Evolutionary conservation across 2,113 vertebrate species (phyloP), one percentile per base, ranked within the genome.

Genomic region (Menura novaehollandiae): DNA sequence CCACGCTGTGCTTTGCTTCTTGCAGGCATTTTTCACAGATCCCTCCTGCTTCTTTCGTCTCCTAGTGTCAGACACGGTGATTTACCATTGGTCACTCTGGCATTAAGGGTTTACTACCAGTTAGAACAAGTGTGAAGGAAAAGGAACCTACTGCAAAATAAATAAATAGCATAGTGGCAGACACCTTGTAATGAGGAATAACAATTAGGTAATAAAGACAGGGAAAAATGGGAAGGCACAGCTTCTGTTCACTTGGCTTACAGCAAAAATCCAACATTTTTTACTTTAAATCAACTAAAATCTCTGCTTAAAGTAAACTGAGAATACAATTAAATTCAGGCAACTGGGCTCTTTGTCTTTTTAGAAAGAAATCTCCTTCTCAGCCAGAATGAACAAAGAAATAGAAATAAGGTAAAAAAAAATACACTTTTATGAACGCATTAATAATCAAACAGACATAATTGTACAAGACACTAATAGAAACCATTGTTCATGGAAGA

Each of bases 11-110:
- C 93, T 96, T 92, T 17, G 47, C 43, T 89, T 74, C 82, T 96
- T 67, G 64, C 73, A 79, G 69, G 76, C 59, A 32, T 96, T 97
- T 96, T 97, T 94, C 94, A 96, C 87, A 94, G 91, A 82, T 89
- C 88, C 32, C 28, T 88, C 94, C 84, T 84, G 86, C 81, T 92
- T 66, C 76, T 85, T 90, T 92, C 88, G 82, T 92, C 87, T 96
- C 89, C 43, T 35, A 13, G 67, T 72, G 86, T 92, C 94, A 97
- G 81, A 93, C 56, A 85, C 0, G 0, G 69, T 69, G 67, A 85
- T 88, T 72, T 85, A 79, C 39, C 73, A 78, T 74, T 56, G 44
- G 64, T 84, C 93, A 87, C 55, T 68, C 51, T 80, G 59, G 73
- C 46, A 82, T 63, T 92, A 64, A 72, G 59, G 47, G 26, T 58